Evolutionary conservation across 2,888 invertebrate species (phyloP).

Genomic region (Parthenolecanium corni): DNA sequence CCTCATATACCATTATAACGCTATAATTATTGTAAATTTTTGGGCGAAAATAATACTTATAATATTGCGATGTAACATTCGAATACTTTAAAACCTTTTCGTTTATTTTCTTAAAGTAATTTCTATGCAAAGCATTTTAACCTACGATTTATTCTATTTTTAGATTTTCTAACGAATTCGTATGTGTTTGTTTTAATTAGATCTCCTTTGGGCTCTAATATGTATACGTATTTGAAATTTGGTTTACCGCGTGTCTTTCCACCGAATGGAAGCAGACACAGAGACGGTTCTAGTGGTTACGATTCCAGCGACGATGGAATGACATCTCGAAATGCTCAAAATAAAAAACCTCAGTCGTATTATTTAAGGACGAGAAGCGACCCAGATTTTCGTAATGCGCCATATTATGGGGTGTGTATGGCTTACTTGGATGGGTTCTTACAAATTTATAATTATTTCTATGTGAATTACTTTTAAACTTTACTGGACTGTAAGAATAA

Average conservation of each 20-base stretch:
- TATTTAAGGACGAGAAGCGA: slow-evolving; percentile 57
- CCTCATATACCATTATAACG: too few species aligned
- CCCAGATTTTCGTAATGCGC: slow-evolving; percentile 58
- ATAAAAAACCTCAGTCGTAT: slow-evolving; percentile 31
- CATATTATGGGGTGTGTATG: slow-evolving; percentile 32
- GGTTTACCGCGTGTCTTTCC: slow-evolving; percentile 85
- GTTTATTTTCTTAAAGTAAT: too few species aligned
- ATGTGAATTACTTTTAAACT: too few species aligned
- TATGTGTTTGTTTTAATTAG: slow-evolving; percentile 39
- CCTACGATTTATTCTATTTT: background rate
- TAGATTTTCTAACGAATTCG: background rate
- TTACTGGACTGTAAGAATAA: too few species aligned
- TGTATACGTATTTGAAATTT: slow-evolving; percentile 88
- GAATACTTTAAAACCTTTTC: slow-evolving; percentile 19
- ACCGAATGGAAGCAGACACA: slow-evolving; percentile 57
- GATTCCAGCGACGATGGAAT: slow-evolving; percentile 65
- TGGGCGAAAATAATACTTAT: too few species aligned
- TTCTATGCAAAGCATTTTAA: background rate
- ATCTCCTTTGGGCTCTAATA: slow-evolving; percentile 76
- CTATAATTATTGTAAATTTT: too few species aligned
- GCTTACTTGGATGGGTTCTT: background rate
- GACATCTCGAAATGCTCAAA: slow-evolving; percentile 24
- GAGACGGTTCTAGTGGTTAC: slow-evolving; percentile 84
- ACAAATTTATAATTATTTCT: too few species aligned
- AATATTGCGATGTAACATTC: background rate